Evolutionary conservation across 2,113 vertebrate genomes (phyloP), one percentile per base, ranked within the genome.

Genomic region (Ochotona curzoniae): DNA sequence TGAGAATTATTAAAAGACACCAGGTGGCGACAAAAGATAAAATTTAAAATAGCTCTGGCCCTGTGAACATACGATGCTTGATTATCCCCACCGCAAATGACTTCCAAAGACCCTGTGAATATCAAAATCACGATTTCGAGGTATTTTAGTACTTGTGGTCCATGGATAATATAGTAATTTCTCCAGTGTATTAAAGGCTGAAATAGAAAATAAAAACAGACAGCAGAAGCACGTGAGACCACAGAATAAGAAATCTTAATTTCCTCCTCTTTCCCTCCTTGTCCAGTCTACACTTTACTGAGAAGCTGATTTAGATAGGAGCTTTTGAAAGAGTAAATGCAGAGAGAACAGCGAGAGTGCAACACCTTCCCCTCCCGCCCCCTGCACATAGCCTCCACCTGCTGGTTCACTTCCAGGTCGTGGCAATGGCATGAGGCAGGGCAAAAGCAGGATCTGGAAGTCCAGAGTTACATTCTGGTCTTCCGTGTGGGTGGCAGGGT

Each of bases 1-100:
- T 60, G 15, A 71, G 49, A 90, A 92, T 90, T 18, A 4, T 94
- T 61, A 35, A 44, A 44, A 66, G 69, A 95, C 96, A 87, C 84
- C 83, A 96, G 96, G 87, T 69, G 96, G 96, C 18, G 90, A 91
- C 85, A 95, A 90, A 96, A 70, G 84, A 95, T 83, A 94, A 96
- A 93, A 84, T 96, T 95, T 96, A 12, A 89, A 84, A 13, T 66
- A 5, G 17, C 2, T 51, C 32, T 14, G 70, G 21, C 6, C 6
- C 1, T 1, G 0, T 0, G 1, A 23, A 2, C 32, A 23, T 63
- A 2, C 4, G 60, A 49, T 49, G 10, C 44, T 76, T n/a, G 63
- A 38, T 1, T 28, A 20, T 25, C 12, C 9, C 7, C 3, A 60
- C 61, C 18, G 6, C 4, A 66, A 83, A 30, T 75, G 44, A 83